A percentile compares a stretch with the other conserved stretches of the same genome.
Conservation (phyloP, 2,888 invertebrate genomes). For the Xestobium rufovillosum region DNA sequence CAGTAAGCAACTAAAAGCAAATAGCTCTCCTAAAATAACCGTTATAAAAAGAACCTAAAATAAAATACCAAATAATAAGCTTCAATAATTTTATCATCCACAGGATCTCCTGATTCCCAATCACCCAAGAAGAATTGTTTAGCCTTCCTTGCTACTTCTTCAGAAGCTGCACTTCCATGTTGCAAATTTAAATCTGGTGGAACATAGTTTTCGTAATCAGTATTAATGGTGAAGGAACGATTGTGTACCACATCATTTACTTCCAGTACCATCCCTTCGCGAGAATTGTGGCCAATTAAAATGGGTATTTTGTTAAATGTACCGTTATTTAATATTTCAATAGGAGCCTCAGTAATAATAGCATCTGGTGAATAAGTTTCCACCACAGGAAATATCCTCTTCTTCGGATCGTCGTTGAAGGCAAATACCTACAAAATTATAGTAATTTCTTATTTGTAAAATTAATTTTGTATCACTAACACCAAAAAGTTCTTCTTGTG, state of each 20-base stretch:
- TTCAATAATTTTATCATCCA: no score
- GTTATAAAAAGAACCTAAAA: no score
- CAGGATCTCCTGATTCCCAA: slow-evolving; percentile 36
- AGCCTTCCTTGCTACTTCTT: slow-evolving; percentile 39
- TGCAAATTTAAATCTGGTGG: slow-evolving; percentile 29
- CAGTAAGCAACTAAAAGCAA: slow-evolving; percentile 34
- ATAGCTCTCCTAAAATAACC: no score
- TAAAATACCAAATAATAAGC: no score
- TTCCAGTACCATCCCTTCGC: slow-evolving; percentile 37
- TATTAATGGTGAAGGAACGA: slow-evolving; percentile 19
- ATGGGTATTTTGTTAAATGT: slow-evolving; percentile 37
- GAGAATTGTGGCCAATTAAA: slow-evolving; percentile 36
- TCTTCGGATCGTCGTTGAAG: no score
- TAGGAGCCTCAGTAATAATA: slow-evolving; percentile 34
- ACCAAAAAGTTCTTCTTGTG: no score
- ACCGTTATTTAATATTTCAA: slow-evolving; percentile 32
- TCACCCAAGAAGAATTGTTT: slow-evolving; percentile 43
- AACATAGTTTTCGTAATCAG: slow-evolving; percentile 28
- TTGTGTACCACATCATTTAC: slow-evolving; percentile 21
- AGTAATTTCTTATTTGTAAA: no score
- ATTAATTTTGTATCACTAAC: no score
- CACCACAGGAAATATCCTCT: no score
- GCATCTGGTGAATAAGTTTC: no score
- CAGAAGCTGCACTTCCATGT: slow-evolving; percentile 25
- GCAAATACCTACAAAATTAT: no score